Percentiles rank a stretch among this genome's conserved stretches.
Evolutionary conservation across 2,888 invertebrate species (phyloP).

Genomic region (Agonopterix arenella): DNA sequence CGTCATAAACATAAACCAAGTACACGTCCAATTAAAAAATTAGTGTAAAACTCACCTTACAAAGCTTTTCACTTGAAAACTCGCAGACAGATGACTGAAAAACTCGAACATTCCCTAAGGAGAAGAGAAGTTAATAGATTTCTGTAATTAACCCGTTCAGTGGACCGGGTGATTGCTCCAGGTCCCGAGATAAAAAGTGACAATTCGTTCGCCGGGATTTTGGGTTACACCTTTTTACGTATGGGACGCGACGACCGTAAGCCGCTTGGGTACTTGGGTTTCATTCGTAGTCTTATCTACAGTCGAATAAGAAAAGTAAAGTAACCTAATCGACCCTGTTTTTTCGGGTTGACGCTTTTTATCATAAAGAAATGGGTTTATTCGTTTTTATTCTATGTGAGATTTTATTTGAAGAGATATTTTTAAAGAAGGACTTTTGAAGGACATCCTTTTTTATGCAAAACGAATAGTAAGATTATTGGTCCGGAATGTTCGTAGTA

Average conservation of each 20-base stretch:
- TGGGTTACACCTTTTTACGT: conserved; percentile 17
- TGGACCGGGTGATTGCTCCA: conserved; percentile 71
- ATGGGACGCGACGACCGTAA: conserved; percentile 30
- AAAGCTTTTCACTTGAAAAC: conserved; percentile 32
- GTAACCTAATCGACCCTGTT: conserved; percentile 9
- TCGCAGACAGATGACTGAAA: conserved; percentile 52
- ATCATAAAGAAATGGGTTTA: conserved; percentile 16
- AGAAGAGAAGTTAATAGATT: conserved; percentile 72
- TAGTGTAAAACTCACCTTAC: no score
- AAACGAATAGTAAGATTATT: no score
- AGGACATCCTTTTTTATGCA: no score
- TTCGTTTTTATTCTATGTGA: neutral
- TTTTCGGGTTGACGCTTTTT: conserved; percentile 50
- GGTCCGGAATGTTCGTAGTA: no score
- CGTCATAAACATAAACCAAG: no score
- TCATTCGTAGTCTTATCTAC: conserved; percentile 13
- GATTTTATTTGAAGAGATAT: neutral
- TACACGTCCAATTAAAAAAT: no score
- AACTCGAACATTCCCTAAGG: conserved; percentile 49
- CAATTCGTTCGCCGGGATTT: conserved; percentile 28
- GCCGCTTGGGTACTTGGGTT: conserved; percentile 24
- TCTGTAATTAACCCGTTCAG: conserved; percentile 75
- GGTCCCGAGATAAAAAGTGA: conserved; percentile 46
- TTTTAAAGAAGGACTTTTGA: no score
- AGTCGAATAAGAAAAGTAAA: conserved; percentile 9